Base-by-base conservation (phyloP, 2,113 vertebrate species). In the Lanius ludovicianus region DNA sequence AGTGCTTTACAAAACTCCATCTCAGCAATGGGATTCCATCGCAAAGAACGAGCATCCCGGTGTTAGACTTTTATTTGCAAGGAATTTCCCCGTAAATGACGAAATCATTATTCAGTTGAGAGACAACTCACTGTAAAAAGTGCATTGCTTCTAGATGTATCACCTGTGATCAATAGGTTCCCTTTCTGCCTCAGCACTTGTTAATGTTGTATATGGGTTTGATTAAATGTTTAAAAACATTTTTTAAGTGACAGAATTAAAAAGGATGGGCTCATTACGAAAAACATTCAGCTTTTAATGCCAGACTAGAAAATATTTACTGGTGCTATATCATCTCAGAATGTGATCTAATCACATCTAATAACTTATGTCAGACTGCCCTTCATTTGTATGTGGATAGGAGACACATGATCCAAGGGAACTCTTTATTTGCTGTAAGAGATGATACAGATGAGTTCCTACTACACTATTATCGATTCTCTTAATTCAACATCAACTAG, bases 101-200 rank as follows among this genome's bases (percentile, higher is more conserved):
- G 84, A 91, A 96, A 90, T 90, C 63, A 20, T 97, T 96, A 94
- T 64, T 93, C 79, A 86, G 25, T 84, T 80, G 88, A 95, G 86
- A 91, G 67, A 89, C 62, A 94, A 77, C 81, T 89, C 93, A 89
- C 81, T 77, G 92, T 94, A 97, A 97, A 96, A 71, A 96, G 84
- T 95, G 68, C 46, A 87, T 96, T 96, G 47, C 91, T 97, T 94
- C 84, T 87, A 90, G 69, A 94, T 92, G 94, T 95, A 95, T 94
- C 96, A 95, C 78, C 64, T 96, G 62, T 91, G 89, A 97, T 97
- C 96, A 96, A 90, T 94, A 97, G 76, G 49, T 49, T 96, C 64
- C 75, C 84, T 69, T 92, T 94, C 84, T 91, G 76, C 73, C 65
- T 96, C 74, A 84, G 57, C 59, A 88, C 41, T 93, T 94, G 78